Evolutionary conservation across 2,113 vertebrate species (phyloP).

Genomic region (Tragelaphus strepsiceros): DNA sequence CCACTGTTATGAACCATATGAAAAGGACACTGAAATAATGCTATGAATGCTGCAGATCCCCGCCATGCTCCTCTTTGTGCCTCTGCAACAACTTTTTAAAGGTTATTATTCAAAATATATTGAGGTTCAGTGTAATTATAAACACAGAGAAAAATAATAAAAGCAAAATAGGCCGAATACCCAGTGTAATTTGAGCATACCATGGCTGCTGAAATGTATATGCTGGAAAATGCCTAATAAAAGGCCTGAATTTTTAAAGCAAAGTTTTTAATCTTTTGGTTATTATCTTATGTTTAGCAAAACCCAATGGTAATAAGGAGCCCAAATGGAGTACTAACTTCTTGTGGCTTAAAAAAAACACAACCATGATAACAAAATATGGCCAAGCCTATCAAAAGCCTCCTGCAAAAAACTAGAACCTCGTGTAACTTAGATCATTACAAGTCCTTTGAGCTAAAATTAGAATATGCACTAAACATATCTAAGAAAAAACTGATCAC

Average conservation of each 20-base stretch:
- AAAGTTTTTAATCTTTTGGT: not conserved
- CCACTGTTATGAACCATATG: not conserved
- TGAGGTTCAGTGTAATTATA: not conserved
- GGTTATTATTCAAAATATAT: conserved; percentile 62
- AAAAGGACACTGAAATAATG: conserved; percentile 34
- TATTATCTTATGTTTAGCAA: not conserved
- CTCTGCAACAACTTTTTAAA: conserved; percentile 17
- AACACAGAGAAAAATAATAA: conserved; percentile 52
- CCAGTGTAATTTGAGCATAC: not conserved
- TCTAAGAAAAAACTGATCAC: not conserved
- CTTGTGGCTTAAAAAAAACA: not conserved
- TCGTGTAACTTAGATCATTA: not conserved
- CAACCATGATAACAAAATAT: conserved; percentile 15
- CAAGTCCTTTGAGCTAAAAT: not conserved
- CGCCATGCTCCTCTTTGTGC: conserved; percentile 7
- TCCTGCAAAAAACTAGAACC: not conserved
- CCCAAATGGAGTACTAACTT: not conserved
- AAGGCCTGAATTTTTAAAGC: conserved; percentile 3
- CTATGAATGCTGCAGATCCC: not conserved
- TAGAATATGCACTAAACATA: not conserved
- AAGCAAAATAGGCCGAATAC: not conserved
- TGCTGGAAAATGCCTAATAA: conserved; percentile 39
- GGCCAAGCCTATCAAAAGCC: not conserved
- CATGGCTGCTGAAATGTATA: not conserved
- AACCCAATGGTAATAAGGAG: not conserved